Percentiles rank a stretch among this genome's conserved stretches.
Conservation (phyloP, 2,888 invertebrate genomes). For the Orchestes rusci region DNA sequence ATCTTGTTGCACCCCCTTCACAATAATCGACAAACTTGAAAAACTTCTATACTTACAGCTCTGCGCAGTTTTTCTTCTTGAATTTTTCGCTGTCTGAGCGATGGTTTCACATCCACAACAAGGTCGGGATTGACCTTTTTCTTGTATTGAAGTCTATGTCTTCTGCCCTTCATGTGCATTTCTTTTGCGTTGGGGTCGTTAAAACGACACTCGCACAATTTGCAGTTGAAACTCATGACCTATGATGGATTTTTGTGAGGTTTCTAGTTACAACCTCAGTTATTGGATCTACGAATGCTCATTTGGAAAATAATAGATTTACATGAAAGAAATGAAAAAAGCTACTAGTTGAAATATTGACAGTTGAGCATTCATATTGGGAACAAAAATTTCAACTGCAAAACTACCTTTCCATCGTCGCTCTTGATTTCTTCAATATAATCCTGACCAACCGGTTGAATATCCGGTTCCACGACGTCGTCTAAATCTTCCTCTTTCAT, state of each 20-base stretch:
- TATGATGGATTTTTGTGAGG: no score
- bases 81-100: conserved; percentile 76
- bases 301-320: no score
- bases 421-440: conserved; percentile 96
- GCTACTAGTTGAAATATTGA: no score
- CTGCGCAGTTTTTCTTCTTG: conserved; percentile 82
- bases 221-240: conserved; percentile 91
- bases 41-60: conserved; percentile 55
- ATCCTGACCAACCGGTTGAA: conserved; percentile 90
- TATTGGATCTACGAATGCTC: no score
- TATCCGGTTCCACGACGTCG: conserved; percentile 63
- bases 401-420: conserved; percentile 74
- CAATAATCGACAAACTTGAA: conserved; percentile 1
- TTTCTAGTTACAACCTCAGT: neutral
- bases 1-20: conserved; percentile 16
- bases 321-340: no score
- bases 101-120: conserved; percentile 93
- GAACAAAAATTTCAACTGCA: no score
- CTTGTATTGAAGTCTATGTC: conserved; percentile 95
- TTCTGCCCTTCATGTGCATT: conserved; percentile 98
- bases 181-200: conserved; percentile 99
- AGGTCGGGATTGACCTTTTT: conserved; percentile 91
- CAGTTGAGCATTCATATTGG: no score
- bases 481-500: conserved; percentile 45
- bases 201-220: conserved; percentile 97